Percentiles rank a stretch among this genome's conserved stretches.
These are phyloP conservation scores for Pardalotus punctatus DNA, from an alignment of 2,113 vertebrate genomes.

Conservation along the genomic window DNA sequence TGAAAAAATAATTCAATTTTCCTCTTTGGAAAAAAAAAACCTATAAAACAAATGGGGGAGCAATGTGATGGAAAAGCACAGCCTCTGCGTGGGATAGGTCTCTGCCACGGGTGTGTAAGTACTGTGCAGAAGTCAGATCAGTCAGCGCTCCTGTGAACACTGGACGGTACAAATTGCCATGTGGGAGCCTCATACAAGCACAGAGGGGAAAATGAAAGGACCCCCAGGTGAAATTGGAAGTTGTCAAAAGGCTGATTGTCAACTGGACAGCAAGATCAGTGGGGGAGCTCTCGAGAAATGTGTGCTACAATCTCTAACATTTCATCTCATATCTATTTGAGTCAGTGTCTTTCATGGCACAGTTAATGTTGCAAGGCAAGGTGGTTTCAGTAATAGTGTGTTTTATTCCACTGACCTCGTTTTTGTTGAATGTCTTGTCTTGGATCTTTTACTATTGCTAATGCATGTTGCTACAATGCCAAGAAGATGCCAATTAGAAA, in stretches of 20 bases:
- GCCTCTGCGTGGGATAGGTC: not conserved
- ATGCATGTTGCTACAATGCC: fast-evolving
- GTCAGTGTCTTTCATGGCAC: not conserved
- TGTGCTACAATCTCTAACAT: not conserved
- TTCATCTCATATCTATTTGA: not conserved
- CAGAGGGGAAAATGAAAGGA: not conserved
- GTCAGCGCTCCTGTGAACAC: not conserved
- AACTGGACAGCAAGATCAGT: not conserved
- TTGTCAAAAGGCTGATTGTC: not conserved
- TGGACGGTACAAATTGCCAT: fast-evolving
- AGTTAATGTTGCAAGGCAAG: not conserved
- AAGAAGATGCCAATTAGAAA: not conserved
- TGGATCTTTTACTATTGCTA: not conserved
- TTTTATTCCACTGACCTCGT: not conserved
- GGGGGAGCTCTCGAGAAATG: not conserved
- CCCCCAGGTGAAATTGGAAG: not conserved
- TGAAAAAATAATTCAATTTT: not conserved
- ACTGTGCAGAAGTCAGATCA: not conserved
- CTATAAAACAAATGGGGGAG: not conserved
- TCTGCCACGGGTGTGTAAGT: not conserved
- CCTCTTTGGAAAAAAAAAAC: not conserved
- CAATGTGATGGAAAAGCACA: not conserved
- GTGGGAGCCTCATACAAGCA: not conserved
- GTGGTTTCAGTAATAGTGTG: not conserved
- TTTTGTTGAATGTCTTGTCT: not conserved